Percentiles rank a stretch among this genome's conserved stretches.
phyloP scores from a whole-genome alignment of 2,888 invertebrate species.

The Timema podura region DNA sequence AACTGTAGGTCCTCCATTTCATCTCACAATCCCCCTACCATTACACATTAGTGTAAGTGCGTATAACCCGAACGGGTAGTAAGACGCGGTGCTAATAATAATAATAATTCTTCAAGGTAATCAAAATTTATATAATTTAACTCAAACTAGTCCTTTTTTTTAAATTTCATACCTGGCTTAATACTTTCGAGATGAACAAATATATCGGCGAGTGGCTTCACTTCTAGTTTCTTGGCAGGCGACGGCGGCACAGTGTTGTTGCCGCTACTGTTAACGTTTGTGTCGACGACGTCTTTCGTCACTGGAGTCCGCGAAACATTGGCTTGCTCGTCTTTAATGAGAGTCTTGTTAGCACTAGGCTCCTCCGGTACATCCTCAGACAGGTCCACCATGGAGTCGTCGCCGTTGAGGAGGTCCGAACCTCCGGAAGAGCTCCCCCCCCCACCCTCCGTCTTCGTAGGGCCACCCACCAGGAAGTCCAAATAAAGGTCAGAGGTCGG shows the following conservation, averaged over 20 bases:
- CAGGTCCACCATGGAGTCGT: slow-evolving; percentile 58
- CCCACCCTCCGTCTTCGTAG: slow-evolving; percentile 28
- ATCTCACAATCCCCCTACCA: too few relatives aligned
- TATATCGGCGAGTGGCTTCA: slow-evolving; percentile 62
- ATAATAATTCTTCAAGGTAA: too few relatives aligned
- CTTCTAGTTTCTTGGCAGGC: slow-evolving; percentile 41
- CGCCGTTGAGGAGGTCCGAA: slow-evolving; percentile 39
- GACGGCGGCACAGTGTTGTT: neutral
- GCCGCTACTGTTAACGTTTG: slow-evolving; percentile 30
- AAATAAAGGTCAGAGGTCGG: slow-evolving; percentile 46
- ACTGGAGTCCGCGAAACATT: slow-evolving; percentile 18
- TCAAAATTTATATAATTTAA: too few relatives aligned
- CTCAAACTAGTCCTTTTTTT: too few relatives aligned
- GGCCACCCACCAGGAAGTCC: slow-evolving; percentile 51
- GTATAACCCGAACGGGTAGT: too few relatives aligned
- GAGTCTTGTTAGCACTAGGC: slow-evolving; percentile 37
- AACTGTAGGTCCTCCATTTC: too few relatives aligned
- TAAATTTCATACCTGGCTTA: slow-evolving; percentile 55
- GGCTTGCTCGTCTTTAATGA: too few relatives aligned
- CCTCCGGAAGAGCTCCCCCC: neutral
- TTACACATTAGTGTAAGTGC: too few relatives aligned
- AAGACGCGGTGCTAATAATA: too few relatives aligned
- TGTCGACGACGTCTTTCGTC: slow-evolving; percentile 18
- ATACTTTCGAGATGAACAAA: slow-evolving; percentile 71
- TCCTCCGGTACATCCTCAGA: slow-evolving; percentile 43